Base-by-base conservation (phyloP, 2,797 vertebrate species). In the Novumbra hubbsi region DNA sequence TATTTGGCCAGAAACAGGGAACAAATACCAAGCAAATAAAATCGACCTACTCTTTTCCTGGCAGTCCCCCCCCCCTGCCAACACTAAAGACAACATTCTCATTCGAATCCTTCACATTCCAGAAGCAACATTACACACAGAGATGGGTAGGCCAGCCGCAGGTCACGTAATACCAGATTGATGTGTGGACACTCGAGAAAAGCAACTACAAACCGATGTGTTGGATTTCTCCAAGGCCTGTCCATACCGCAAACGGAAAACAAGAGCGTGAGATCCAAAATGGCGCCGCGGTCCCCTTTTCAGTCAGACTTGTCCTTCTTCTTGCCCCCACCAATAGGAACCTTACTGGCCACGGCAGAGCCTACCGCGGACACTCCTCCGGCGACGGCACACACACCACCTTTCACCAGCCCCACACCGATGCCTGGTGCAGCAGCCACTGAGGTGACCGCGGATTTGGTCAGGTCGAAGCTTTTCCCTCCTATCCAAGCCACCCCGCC, bases 231-330 rank as follows among this genome's bases (percentile, higher is more conserved):
- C 82, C 79, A 73, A 24, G 21, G 48, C 34, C 68, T 19, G 30
- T 69, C 69, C 75, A 73, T 64, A 66, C 27, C 50, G 9, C 80
- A 77, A 4, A 17, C 55, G 21, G 72, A 76, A 81, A 73, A 82
- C 74, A 68, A 63, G 78, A 80, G 76, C 73, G 74, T 68, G 76
- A 65, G 71, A 66, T 66, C 77, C 71, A 63, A 48, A 57, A 68
- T 68, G 73, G 34, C 73, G 72, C 55, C 68, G 50, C 55, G 9
- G 21, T 4, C 21, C 55, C 4, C 63, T 24, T 1, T 1, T 98
- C 94, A 99, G 90, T 99, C 97, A 89, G 96, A 98, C 88, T 99
- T 99, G 93, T 99, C 98, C 86, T 99, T 99, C 89, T 99, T 99
- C 92, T 98, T 98, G 88, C 24, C 49, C 7, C 95, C 95, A 52